Percentiles rank a stretch among this genome's conserved stretches.
Evolutionary conservation across 1,140 invertebrate genomes (phyloP).

Genomic region (Drosophila busckii): DNA sequence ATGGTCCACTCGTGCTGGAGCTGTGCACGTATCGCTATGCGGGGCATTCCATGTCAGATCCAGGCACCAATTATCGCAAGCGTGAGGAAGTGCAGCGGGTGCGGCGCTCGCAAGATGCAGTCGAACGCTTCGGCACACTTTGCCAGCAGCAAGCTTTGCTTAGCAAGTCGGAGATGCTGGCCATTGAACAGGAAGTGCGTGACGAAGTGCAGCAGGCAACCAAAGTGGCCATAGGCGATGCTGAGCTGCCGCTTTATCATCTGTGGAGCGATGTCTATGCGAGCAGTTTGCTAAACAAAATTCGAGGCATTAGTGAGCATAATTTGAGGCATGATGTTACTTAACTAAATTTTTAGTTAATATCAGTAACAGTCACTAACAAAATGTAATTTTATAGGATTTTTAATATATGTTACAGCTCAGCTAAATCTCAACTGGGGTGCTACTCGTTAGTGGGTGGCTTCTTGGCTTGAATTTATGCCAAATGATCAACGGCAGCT

Average conservation of each 20-base stretch:
- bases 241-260: conserved; percentile 89
- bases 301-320: conserved; percentile 31
- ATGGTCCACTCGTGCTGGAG: conserved; percentile 93
- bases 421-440: no score
- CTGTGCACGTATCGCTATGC: conserved; percentile 87
- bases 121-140: conserved; percentile 88
- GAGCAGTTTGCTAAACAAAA: conserved; percentile 35
- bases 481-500: conserved; percentile 70
- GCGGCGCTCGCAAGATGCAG: conserved; percentile 91
- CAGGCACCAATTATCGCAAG: conserved; percentile 87
- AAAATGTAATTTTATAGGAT: no score
- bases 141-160: conserved; percentile 80
- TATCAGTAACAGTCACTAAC: not conserved
- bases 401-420: no score
- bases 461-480: conserved; percentile 53
- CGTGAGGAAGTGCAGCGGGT: conserved; percentile 95
- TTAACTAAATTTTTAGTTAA: not conserved
- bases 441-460: conserved; percentile 34
- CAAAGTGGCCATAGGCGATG: conserved; percentile 84
- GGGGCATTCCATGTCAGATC: conserved; percentile 90
- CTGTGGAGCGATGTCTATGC: conserved; percentile 92
- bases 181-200: conserved; percentile 81
- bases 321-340: conserved; percentile 27
- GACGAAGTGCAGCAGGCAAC: conserved; percentile 87
- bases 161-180: conserved; percentile 81